Conservation (phyloP, 2,888 invertebrate species). For the Archips xylosteana region DNA sequence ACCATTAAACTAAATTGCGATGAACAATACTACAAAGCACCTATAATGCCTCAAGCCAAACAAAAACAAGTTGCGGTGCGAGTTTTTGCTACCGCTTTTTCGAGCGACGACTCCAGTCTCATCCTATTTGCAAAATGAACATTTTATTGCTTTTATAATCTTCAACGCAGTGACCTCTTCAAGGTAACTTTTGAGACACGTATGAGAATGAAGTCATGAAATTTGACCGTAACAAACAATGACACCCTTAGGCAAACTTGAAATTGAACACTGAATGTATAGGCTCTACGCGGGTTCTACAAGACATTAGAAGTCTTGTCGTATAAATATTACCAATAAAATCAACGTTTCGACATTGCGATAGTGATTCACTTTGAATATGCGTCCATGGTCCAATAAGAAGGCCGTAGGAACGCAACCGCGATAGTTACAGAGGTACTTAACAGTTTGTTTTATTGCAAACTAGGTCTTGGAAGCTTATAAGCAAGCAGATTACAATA, state of each 20-base stretch:
- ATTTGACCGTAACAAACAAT: neutral
- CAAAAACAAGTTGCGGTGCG: slow-evolving; percentile 29
- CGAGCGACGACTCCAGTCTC: slow-evolving; percentile 13
- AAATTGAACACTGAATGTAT: neutral
- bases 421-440: neutral
- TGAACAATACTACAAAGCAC: slow-evolving; percentile 19
- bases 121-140: slow-evolving; percentile 28
- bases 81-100: slow-evolving; percentile 37
- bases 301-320: neutral
- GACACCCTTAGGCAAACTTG: neutral
- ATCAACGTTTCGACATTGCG: slow-evolving; percentile 33
- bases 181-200: slow-evolving; percentile 17
- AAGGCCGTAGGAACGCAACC: slow-evolving; percentile 2
- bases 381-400: slow-evolving; percentile 17
- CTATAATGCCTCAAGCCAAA: slow-evolving; percentile 17
- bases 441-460: neutral
- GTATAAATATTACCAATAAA: slow-evolving; percentile 22
- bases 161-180: slow-evolving; percentile 21
- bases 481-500: neutral
- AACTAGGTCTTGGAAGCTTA: neutral
- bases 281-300: neutral
- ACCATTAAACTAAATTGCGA: neutral
- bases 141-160: slow-evolving; percentile 26
- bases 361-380: neutral
- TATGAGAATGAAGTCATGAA: neutral